Conservation (phyloP, 2,113 vertebrate species). For the Numida meleagris region DNA sequence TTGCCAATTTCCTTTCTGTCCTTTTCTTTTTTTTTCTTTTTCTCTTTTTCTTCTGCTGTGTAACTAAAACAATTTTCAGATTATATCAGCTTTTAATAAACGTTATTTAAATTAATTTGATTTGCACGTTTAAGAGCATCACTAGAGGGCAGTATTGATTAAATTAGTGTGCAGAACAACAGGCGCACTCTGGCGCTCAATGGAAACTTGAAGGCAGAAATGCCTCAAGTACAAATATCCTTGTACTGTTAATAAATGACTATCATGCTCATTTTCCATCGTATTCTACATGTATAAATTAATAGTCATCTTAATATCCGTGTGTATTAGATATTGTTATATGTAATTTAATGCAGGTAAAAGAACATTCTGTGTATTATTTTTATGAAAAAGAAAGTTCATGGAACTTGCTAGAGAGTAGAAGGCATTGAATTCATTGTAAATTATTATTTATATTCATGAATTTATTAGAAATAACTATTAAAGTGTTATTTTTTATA, state of each 20-base stretch:
- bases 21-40: not conserved
- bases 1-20: not conserved
- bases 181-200: not conserved
- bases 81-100: slow-evolving; percentile 10
- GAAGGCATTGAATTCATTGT: not conserved
- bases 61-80: slow-evolving; percentile 10
- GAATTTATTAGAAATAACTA: not conserved
- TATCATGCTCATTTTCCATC: not conserved
- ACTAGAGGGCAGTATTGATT: slow-evolving; percentile 69
- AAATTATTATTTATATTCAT: not conserved
- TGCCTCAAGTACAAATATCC: not conserved
- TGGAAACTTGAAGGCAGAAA: not conserved
- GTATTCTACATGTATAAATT: not conserved
- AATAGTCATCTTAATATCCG: not conserved
- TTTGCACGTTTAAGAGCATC: slow-evolving; percentile 41
- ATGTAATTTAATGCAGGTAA: not conserved
- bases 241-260: not conserved
- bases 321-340: not conserved
- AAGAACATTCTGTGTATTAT: not conserved
- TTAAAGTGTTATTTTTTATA: not conserved
- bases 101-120: slow-evolving; percentile 29
- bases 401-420: not conserved
- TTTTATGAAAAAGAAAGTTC: not conserved
- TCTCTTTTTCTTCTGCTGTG: not conserved
- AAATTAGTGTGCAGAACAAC: slow-evolving; percentile 4